Evolutionary conservation across 2,888 invertebrate species (phyloP).

Genomic region (Lithophane socia): DNA sequence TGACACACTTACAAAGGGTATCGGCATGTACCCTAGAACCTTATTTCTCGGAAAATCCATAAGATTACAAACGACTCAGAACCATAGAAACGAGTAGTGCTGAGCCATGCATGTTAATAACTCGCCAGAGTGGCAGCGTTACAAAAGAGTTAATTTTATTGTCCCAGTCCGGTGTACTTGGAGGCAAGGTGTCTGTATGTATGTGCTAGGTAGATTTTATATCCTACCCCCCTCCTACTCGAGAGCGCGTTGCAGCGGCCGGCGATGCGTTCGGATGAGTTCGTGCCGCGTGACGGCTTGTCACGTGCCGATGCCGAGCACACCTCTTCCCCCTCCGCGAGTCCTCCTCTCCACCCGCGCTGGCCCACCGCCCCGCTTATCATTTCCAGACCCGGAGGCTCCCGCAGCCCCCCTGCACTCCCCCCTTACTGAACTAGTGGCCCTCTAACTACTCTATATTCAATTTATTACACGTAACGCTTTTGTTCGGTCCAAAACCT

Average conservation of each 20-base stretch:
- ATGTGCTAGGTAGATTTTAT: conserved; percentile 44
- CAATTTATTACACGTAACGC: conserved; percentile 71
- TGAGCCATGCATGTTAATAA: conserved; percentile 26
- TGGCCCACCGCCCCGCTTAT: conserved; percentile 67
- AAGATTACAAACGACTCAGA: conserved; percentile 23
- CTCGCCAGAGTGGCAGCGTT: conserved; percentile 14
- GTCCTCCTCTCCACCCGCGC: conserved; percentile 39
- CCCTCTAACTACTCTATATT: conserved; percentile 68
- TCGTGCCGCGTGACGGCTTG: conserved; percentile 78
- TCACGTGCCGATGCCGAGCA: conserved; percentile 75
- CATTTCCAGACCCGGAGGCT: conserved; percentile 72
- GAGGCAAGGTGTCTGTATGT: conserved; percentile 47
- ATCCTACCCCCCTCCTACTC: conserved; percentile 52
- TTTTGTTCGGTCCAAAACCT: conserved; percentile 66
- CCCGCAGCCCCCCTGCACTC: conserved; percentile 63
- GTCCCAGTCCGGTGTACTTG: conserved; percentile 31
- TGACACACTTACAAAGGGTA: not conserved
- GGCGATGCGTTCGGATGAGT: conserved; percentile 70
- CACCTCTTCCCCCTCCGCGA: conserved; percentile 46
- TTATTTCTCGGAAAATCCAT: conserved; percentile 12
- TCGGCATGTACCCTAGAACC: not conserved
- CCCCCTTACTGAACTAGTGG: conserved; percentile 56
- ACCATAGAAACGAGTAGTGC: conserved; percentile 17
- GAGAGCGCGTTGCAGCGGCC: conserved; percentile 67
- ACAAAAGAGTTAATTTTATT: conserved; percentile 40